These are phyloP conservation scores for Eudemis profundana DNA, from an alignment of 2,888 invertebrate genomes.

Conservation along the genomic window DNA sequence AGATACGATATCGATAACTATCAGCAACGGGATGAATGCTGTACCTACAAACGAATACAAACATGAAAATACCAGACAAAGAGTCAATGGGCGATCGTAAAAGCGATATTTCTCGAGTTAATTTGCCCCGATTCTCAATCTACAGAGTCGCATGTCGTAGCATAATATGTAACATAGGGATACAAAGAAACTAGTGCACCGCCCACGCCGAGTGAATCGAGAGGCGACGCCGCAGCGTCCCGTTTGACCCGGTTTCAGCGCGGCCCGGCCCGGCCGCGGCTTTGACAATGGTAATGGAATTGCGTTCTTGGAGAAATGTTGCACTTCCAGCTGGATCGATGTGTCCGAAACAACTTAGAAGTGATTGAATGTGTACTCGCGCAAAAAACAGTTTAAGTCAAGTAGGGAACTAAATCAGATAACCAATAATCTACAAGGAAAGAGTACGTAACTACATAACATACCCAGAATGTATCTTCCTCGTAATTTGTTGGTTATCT, in stretches of 20 bases:
- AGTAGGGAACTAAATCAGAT: neutral
- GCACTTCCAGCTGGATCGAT: conserved; percentile 13
- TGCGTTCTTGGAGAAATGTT: conserved; percentile 29
- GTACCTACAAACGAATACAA: conserved; percentile 4
- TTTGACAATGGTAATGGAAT: conserved; percentile 44
- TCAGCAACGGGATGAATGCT: neutral
- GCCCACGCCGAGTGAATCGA: conserved; percentile 38
- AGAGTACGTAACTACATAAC: neutral
- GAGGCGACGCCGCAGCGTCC: conserved; percentile 38
- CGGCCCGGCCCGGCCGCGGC: conserved; percentile 35
- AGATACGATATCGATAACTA: conserved; percentile 10
- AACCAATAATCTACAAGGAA: conserved; percentile 5
- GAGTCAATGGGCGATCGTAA: neutral
- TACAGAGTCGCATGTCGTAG: conserved; percentile 17
- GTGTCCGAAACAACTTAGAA: conserved; percentile 9
- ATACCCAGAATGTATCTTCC: neutral
- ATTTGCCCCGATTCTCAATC: conserved; percentile 5
- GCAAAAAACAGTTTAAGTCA: neutral
- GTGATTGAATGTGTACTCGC: conserved; percentile 2
- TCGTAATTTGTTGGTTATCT: conserved; percentile 3
- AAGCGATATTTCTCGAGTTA: conserved; percentile 17
- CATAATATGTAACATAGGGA: conserved; percentile 34
- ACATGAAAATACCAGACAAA: neutral
- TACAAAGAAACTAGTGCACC: conserved; percentile 44
- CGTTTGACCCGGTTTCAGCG: conserved; percentile 42